Conservation (phyloP, 2,888 invertebrate genomes). For the Megastigmus dorsalis region DNA sequence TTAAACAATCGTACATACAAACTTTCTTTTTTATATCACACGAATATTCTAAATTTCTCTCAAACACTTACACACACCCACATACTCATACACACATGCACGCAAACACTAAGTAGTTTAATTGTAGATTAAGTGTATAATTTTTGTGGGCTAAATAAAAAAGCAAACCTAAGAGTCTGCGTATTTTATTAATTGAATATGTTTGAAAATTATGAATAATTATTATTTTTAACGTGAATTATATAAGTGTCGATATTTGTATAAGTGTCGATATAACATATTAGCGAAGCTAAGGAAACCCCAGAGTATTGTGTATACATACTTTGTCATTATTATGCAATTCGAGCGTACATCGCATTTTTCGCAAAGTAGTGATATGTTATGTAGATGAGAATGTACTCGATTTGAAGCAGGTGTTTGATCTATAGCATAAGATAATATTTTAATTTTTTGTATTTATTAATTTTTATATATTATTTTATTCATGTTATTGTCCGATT, state of each 20-base stretch:
- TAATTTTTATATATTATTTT: constrained; percentile 38
- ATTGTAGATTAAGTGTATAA: constrained; percentile 31
- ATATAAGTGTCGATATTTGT: neutral
- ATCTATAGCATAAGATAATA: constrained; percentile 36
- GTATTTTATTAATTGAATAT: constrained; percentile 27
- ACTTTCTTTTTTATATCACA: too few species aligned
- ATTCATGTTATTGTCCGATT: constrained; percentile 5
- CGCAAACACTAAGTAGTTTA: too few species aligned
- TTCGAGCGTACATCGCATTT: constrained; percentile 17
- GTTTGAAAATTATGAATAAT: constrained; percentile 24
- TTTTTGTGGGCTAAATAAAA: neutral
- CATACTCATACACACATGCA: too few species aligned
- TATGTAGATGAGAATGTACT: constrained; percentile 13
- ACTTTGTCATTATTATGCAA: constrained; percentile 13
- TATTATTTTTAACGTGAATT: constrained; percentile 24
- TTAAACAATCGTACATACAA: too few species aligned
- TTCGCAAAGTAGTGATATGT: constrained; percentile 23
- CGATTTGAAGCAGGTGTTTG: constrained; percentile 7
- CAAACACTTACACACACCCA: neutral
- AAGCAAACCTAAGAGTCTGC: neutral
- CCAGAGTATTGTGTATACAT: neutral
- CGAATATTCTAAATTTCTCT: neutral
- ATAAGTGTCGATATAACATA: constrained; percentile 19
- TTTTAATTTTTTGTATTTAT: constrained; percentile 47
- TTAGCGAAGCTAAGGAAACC: constrained; percentile 14